phyloP scores from a whole-genome alignment of 2,888 invertebrate genomes.

The Drosophila macrothrix region DNA sequence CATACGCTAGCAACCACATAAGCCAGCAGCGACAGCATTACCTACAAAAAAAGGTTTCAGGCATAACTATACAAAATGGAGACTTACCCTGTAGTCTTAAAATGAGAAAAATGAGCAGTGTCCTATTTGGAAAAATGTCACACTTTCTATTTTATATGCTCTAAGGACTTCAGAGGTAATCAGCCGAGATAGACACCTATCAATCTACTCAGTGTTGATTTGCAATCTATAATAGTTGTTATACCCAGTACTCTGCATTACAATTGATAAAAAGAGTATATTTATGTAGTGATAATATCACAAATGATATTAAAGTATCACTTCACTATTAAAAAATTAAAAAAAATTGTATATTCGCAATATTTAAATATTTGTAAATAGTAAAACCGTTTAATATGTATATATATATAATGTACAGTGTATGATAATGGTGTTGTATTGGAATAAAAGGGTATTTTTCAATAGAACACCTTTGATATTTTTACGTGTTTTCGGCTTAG shows the following conservation, averaged over 20 bases:
- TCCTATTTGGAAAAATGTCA: too few species aligned
- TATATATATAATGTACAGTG: too few species aligned
- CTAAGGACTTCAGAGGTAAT: not conserved
- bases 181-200: not conserved
- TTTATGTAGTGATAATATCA: not conserved
- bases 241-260: not conserved
- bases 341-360: too few species aligned
- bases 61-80: not conserved
- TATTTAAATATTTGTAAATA: not conserved
- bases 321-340: not conserved
- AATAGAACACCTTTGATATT: not conserved
- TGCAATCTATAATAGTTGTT: not conserved
- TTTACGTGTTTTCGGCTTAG: slow-evolving; percentile 18
- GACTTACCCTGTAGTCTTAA: not conserved
- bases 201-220: not conserved
- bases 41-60: not conserved
- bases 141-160: not conserved
- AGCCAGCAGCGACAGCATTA: slow-evolving; percentile 1
- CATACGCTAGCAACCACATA: slow-evolving; percentile 2
- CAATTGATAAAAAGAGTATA: not conserved
- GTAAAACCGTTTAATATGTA: not conserved
- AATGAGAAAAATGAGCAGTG: not conserved
- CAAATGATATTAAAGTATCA: too few species aligned
- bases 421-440: not conserved
- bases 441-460: slow-evolving; percentile 1